phyloP scores from a whole-genome alignment of 2,888 invertebrate genomes.

The Sinelater perroti region DNA sequence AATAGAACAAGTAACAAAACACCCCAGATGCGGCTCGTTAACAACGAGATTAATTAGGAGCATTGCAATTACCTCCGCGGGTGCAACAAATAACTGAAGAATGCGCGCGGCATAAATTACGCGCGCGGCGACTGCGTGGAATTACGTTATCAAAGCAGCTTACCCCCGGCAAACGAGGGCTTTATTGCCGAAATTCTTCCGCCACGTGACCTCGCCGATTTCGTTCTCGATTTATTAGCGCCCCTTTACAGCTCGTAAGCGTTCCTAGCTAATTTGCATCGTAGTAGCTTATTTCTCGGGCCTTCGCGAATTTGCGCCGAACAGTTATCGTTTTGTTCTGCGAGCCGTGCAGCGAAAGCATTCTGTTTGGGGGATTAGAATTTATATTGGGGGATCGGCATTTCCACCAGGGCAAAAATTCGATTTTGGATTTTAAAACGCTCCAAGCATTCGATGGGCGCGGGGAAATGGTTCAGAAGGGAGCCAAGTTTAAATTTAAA shows the following conservation, averaged over 20 bases:
- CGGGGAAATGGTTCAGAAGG: too few relatives aligned
- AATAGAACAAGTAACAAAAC: constrained; percentile 7
- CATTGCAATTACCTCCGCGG: constrained; percentile 10
- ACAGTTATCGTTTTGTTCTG: too few relatives aligned
- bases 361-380: too few relatives aligned
- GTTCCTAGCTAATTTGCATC: constrained; percentile 15
- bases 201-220: constrained; percentile 18
- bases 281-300: constrained; percentile 1
- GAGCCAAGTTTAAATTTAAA: too few relatives aligned
- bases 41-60: constrained; percentile 11
- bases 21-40: constrained; percentile 4
- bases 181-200: constrained; percentile 15
- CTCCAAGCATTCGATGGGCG: too few relatives aligned
- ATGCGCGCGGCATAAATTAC: constrained; percentile 8
- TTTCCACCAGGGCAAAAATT: too few relatives aligned
- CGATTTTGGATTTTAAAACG: too few relatives aligned
- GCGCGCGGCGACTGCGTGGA: constrained; percentile 7
- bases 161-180: constrained; percentile 15
- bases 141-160: constrained; percentile 18
- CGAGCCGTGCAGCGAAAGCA: too few relatives aligned
- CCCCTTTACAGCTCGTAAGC: constrained; percentile 11
- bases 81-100: constrained; percentile 16
- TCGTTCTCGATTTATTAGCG: constrained; percentile 16
- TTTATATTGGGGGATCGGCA: too few relatives aligned
- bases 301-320: constrained; percentile 7